Evolutionary conservation across 2,888 invertebrate genomes (phyloP).

Genomic region (Erebia ligea): DNA sequence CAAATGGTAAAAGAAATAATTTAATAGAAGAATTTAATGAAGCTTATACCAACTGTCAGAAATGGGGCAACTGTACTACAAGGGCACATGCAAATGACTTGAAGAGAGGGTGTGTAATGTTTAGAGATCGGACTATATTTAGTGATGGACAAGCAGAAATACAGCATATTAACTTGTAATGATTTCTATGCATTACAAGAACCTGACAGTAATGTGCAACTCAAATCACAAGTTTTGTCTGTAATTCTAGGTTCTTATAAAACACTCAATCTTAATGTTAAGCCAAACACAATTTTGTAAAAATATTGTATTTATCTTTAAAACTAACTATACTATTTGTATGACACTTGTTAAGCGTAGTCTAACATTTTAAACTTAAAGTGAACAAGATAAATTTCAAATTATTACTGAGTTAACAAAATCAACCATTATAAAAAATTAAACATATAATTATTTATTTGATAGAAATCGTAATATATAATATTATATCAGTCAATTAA

Average conservation of each 20-base stretch:
- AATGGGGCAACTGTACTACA: constrained; percentile 72
- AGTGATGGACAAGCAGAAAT: constrained; percentile 57
- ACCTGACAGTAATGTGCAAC: too few species aligned
- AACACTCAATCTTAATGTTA: neutral
- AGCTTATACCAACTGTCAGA: constrained; percentile 84
- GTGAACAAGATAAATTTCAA: constrained; percentile 1
- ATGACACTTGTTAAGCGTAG: constrained; percentile 18
- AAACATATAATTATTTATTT: constrained; percentile 13
- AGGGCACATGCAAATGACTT: constrained; percentile 76
- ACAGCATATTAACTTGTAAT: constrained; percentile 44
- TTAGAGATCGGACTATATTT: constrained; percentile 66
- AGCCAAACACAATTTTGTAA: constrained; percentile 5
- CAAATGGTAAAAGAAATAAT: constrained; percentile 89
- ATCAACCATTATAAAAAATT: constrained; percentile 19
- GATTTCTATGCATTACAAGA: too few species aligned
- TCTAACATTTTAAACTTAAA: constrained; percentile 9
- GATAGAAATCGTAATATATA: neutral
- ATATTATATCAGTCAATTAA: constrained; percentile 27
- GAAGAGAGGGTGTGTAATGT: constrained; percentile 83
- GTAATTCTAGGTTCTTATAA: too few species aligned
- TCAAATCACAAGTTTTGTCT: too few species aligned
- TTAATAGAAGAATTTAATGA: constrained; percentile 86
- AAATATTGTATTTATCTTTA: constrained; percentile 8
- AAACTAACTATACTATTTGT: constrained; percentile 6
- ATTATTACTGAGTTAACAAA: constrained; percentile 21